These are phyloP conservation scores for Hippocampus guttulatus DNA, from an alignment of 2,113 vertebrate genomes.

Conservation along the genomic window DNA sequence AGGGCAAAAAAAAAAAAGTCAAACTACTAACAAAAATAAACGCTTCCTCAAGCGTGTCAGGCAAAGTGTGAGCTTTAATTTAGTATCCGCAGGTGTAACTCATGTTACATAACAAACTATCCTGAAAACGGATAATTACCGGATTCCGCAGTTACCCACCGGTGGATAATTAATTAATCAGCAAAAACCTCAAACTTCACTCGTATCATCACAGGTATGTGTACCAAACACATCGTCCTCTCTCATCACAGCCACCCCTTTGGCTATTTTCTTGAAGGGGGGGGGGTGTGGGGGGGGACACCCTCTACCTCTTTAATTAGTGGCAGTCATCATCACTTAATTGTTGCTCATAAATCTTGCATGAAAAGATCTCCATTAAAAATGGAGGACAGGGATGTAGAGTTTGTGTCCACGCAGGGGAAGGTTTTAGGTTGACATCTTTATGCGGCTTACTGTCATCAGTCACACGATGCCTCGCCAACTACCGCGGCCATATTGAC, in stretches of 20 bases:
- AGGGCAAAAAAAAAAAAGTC: not conserved
- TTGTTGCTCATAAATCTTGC: conserved; percentile 50
- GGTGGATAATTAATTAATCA: conserved; percentile 2
- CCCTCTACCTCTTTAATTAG: conserved; percentile 63
- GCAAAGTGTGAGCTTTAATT: not conserved
- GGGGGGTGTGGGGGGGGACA: not conserved
- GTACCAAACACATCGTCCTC: conserved; percentile 34
- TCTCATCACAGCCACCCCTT: conserved; percentile 23
- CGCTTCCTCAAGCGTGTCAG: not conserved
- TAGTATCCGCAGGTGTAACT: not conserved
- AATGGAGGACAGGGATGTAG: conserved; percentile 36
- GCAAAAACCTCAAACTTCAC: not conserved
- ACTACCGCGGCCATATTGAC: conserved; percentile 56
- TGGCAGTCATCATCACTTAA: conserved; percentile 46
- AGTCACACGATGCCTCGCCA: conserved; percentile 19
- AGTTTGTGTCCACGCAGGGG: conserved; percentile 19
- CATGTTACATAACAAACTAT: not conserved
- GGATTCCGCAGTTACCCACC: not conserved
- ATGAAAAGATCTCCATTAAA: conserved; percentile 20
- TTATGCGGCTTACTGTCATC: not conserved
- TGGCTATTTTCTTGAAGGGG: conserved; percentile 30
- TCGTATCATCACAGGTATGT: conserved; percentile 14
- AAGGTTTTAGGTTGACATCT: not conserved
- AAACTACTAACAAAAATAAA: not conserved
- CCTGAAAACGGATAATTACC: not conserved